phyloP scores from a whole-genome alignment of 2,888 invertebrate species.

The Apotomis turbidana region DNA sequence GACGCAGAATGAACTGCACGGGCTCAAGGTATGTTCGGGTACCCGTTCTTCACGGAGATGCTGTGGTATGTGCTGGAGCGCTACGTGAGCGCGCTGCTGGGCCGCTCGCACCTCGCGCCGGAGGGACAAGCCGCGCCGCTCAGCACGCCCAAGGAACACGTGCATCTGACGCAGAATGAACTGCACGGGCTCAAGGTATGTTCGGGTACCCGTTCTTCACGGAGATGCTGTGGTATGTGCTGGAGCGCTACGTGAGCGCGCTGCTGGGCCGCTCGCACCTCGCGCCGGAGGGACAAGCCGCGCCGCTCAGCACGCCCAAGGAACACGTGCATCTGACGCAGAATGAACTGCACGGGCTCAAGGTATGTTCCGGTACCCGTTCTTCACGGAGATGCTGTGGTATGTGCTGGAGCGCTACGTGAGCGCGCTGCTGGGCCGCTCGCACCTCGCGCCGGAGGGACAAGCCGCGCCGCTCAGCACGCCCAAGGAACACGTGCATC shows the following conservation, averaged over 20 bases:
- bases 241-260: constrained; percentile 95
- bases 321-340: constrained; percentile 91
- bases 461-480: constrained; percentile 56
- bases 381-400: constrained; percentile 99
- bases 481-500: constrained; percentile 86
- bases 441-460: constrained; percentile 86
- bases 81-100: no score
- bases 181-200: no score
- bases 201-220: constrained; percentile 90
- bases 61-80: no score
- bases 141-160: no score
- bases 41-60: no score
- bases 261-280: constrained; percentile 93
- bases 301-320: constrained; percentile 64
- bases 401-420: constrained; percentile 98
- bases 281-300: constrained; percentile 66
- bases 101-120: no score
- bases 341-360: constrained; percentile 88
- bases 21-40: no score
- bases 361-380: constrained; percentile 72
- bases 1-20: no score
- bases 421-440: constrained; percentile 91
- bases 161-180: no score
- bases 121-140: no score
- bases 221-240: constrained; percentile 99